phyloP scores from a whole-genome alignment of 1,140 invertebrate genomes.

The Liolophura sinensis region DNA sequence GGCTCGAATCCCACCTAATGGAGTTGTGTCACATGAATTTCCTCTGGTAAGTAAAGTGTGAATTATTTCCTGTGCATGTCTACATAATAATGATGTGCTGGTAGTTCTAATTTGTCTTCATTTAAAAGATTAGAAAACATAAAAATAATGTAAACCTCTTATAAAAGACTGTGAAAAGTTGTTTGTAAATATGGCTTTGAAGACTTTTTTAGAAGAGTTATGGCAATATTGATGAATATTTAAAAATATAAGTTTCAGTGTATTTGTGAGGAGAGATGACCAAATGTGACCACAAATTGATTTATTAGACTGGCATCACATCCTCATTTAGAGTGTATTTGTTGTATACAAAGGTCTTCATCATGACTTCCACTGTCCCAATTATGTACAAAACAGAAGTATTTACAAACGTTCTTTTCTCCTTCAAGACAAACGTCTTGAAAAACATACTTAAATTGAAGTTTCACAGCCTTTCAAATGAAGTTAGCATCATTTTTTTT shows the following conservation, averaged over 20 bases:
- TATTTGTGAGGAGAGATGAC: too few relatives aligned
- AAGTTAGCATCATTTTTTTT: too few relatives aligned
- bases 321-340: too few relatives aligned
- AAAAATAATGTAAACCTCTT: background rate
- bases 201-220: background rate
- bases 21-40: slow-evolving; percentile 56
- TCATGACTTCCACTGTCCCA: too few relatives aligned
- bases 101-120: background rate
- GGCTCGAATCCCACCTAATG: slow-evolving; percentile 52
- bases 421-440: too few relatives aligned
- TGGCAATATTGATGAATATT: background rate
- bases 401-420: too few relatives aligned
- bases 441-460: too few relatives aligned
- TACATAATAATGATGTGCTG: background rate
- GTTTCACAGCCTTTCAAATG: too few relatives aligned
- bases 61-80: slow-evolving; percentile 1
- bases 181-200: background rate
- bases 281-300: too few relatives aligned
- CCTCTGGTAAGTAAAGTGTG: slow-evolving; percentile 43
- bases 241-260: background rate
- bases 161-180: background rate
- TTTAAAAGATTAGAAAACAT: background rate
- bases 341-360: too few relatives aligned
- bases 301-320: too few relatives aligned
- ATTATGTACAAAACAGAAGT: too few relatives aligned